phyloP scores from a whole-genome alignment of 2,797 vertebrate genomes.

The Notoglanidium macrostoma region DNA sequence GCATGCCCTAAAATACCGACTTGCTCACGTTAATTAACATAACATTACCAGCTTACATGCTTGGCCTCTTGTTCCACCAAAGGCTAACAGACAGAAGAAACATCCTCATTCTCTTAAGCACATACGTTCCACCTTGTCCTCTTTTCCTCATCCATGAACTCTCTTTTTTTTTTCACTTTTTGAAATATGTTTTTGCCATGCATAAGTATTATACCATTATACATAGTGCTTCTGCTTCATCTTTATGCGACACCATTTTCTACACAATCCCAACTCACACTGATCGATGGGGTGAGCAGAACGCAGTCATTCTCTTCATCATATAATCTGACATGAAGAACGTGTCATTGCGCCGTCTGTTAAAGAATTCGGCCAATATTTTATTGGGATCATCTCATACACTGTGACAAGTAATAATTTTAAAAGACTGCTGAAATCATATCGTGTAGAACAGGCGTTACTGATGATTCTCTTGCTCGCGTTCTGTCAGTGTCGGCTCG shows the following conservation, averaged over 20 bases:
- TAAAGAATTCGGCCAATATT: background rate
- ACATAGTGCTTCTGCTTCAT: background rate
- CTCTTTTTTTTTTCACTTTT: background rate
- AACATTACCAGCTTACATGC: background rate
- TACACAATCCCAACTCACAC: background rate
- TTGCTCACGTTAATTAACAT: background rate
- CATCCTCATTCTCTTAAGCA: background rate
- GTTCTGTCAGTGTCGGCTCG: background rate
- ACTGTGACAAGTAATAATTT: background rate
- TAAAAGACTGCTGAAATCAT: background rate
- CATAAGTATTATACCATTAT: background rate
- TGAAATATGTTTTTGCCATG: background rate
- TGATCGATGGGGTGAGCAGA: background rate
- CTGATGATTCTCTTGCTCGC: constrained; percentile 6
- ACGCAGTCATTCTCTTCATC: background rate
- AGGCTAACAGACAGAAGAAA: background rate
- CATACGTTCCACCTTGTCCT: background rate
- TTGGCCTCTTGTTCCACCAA: background rate
- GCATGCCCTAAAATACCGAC: background rate
- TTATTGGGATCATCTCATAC: background rate
- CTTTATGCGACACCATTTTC: background rate
- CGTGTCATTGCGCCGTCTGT: background rate
- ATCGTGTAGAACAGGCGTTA: background rate
- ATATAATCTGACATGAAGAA: background rate
- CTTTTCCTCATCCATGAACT: background rate